phyloP scores from a whole-genome alignment of 2,797 vertebrate genomes.

The Eulemur rubriventer region DNA sequence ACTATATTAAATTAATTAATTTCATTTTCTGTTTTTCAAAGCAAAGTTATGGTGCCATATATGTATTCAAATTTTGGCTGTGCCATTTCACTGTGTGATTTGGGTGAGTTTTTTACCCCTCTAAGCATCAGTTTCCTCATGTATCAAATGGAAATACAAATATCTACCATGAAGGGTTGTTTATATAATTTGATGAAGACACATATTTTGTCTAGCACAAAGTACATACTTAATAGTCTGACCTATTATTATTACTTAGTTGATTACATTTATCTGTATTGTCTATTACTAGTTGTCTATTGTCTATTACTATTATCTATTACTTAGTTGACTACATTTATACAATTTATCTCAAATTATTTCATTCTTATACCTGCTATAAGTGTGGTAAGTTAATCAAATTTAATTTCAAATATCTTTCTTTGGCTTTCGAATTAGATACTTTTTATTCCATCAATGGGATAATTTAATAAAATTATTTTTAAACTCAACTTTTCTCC shows the following conservation, averaged over 20 bases:
- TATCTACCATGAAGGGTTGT: background rate
- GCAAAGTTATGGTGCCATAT: background rate
- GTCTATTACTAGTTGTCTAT: no score
- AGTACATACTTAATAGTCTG: background rate
- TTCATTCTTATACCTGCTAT: background rate
- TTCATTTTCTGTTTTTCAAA: background rate
- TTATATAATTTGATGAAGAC: background rate
- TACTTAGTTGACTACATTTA: background rate
- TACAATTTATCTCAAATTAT: background rate
- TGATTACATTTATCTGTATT: background rate
- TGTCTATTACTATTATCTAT: background rate
- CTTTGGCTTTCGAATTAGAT: background rate
- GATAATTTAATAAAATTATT: background rate
- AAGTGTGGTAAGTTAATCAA: background rate
- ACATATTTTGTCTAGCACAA: background rate
- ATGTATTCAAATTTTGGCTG: background rate
- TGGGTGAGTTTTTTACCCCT: background rate
- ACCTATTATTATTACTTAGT: background rate
- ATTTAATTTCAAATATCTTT: conserved; percentile 28
- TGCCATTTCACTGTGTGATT: background rate
- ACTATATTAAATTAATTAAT: background rate
- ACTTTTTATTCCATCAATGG: background rate
- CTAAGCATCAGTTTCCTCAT: background rate
- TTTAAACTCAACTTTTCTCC: background rate
- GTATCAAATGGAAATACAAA: background rate